These are phyloP conservation scores for Drosophila quinaria DNA, from an alignment of 2,888 invertebrate species.

Conservation along the genomic window DNA sequence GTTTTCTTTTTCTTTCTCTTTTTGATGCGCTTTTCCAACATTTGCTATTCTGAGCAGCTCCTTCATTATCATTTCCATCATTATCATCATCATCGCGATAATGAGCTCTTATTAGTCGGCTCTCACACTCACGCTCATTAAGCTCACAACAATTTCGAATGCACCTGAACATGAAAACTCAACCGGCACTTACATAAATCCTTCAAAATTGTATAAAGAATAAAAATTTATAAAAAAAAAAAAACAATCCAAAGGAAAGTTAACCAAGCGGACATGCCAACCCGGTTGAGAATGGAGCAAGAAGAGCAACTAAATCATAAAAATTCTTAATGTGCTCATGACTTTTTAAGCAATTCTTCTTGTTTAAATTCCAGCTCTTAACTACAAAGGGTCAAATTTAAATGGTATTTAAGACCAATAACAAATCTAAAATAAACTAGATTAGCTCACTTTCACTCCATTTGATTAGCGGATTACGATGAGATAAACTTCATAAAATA, in stretches of 20 bases:
- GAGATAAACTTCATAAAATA: background rate
- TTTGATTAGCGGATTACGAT: background rate
- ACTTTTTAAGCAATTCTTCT: conserved; percentile 3
- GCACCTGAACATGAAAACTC: conserved; percentile 29
- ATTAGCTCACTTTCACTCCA: background rate
- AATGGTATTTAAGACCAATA: background rate
- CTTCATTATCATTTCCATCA: conserved; percentile 27
- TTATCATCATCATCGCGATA: conserved; percentile 17
- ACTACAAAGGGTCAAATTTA: background rate
- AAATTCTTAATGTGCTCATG: conserved; percentile 1
- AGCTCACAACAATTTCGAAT: conserved; percentile 7
- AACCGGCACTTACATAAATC: conserved; percentile 35
- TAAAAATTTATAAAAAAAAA: background rate
- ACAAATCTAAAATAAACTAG: background rate
- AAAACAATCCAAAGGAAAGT: background rate
- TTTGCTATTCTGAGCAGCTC: conserved; percentile 32
- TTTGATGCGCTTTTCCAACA: conserved; percentile 47
- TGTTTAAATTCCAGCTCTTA: background rate
- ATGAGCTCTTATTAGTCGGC: conserved; percentile 50
- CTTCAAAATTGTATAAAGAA: conserved; percentile 27
- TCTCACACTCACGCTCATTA: conserved; percentile 26
- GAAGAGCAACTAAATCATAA: background rate
- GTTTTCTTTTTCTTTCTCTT: background rate
- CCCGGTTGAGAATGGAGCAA: too few species aligned
- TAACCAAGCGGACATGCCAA: conserved; percentile 5